These are phyloP conservation scores for Paraplagusia blochii DNA, from an alignment of 2,113 vertebrate species.

Conservation along the genomic window DNA sequence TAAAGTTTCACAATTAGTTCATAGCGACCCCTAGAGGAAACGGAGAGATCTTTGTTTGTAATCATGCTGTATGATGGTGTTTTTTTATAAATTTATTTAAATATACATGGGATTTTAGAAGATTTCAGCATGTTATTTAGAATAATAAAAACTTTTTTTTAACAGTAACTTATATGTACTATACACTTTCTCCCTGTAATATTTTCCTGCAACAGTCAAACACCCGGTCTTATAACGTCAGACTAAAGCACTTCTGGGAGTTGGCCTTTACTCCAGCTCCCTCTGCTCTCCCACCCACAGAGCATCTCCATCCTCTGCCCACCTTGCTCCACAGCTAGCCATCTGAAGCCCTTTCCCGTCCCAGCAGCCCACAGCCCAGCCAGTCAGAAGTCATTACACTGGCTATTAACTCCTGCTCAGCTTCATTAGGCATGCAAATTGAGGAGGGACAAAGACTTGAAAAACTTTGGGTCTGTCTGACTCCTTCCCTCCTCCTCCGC, in stretches of 20 bases:
- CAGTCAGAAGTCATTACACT: slow-evolving; percentile 84
- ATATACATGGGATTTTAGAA: too few relatives aligned
- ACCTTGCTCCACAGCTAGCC: slow-evolving; percentile 56
- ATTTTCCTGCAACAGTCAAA: too few relatives aligned
- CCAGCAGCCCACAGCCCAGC: slow-evolving; percentile 66
- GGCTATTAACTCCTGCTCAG: slow-evolving; percentile 80
- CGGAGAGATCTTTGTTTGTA: too few relatives aligned
- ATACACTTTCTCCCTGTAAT: too few relatives aligned
- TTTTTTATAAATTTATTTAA: too few relatives aligned
- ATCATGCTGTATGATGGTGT: too few relatives aligned
- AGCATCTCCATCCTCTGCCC: slow-evolving; percentile 39
- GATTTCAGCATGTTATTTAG: too few relatives aligned
- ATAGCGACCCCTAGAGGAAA: too few relatives aligned
- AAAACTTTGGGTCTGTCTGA: slow-evolving; percentile 74
- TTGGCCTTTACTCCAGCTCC: slow-evolving; percentile 10
- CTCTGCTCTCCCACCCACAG: slow-evolving; percentile 22
- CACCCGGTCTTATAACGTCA: too few relatives aligned
- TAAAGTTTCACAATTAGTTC: too few relatives aligned
- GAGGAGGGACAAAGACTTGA: slow-evolving; percentile 77
- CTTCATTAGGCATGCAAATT: slow-evolving; percentile 84
- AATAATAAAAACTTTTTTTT: too few relatives aligned
- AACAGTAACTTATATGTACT: too few relatives aligned
- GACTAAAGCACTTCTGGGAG: slow-evolving; percentile 4
- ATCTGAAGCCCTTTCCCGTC: slow-evolving; percentile 48
- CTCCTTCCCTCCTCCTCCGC: slow-evolving; percentile 18